These are phyloP conservation scores for Cossypha dichroa DNA, from an alignment of 2,797 vertebrate species.

Conservation along the genomic window DNA sequence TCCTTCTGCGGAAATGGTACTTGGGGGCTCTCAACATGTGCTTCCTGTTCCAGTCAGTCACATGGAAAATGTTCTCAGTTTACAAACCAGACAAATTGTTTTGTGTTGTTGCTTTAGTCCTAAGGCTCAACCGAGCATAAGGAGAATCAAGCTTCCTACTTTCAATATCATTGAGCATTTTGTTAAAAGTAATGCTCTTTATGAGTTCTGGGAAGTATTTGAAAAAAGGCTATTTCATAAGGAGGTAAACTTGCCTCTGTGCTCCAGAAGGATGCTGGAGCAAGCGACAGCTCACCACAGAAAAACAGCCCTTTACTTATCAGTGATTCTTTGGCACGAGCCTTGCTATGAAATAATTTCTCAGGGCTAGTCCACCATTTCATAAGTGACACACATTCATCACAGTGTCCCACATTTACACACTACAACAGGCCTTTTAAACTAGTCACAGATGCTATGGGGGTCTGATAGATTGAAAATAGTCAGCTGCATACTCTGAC, in stretches of 20 bases:
- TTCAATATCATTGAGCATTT: constrained; percentile 37
- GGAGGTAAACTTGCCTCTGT: neutral
- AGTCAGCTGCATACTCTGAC: constrained; percentile 11
- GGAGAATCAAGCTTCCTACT: constrained; percentile 32
- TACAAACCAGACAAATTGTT: constrained; percentile 43
- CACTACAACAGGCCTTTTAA: neutral
- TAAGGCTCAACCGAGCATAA: neutral
- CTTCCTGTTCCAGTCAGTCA: constrained; percentile 50
- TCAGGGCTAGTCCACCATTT: neutral
- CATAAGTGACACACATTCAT: neutral
- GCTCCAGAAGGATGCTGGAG: neutral
- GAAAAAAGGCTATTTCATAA: neutral
- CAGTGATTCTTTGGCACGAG: neutral
- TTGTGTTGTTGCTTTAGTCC: constrained; percentile 25
- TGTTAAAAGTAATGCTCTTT: neutral
- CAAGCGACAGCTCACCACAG: neutral
- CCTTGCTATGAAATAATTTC: neutral
- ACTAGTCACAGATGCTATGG: neutral
- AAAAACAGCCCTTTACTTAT: neutral
- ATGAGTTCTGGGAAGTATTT: neutral
- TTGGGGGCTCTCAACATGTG: constrained; percentile 43
- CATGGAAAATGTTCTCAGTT: constrained; percentile 57
- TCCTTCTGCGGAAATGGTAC: constrained; percentile 50
- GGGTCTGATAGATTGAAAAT: constrained; percentile 16
- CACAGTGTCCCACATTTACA: neutral